A percentile compares a stretch with the other conserved stretches of the same genome.
phyloP scores from a whole-genome alignment of 2,797 vertebrate species.

The Hypotaenidia okinawae region DNA sequence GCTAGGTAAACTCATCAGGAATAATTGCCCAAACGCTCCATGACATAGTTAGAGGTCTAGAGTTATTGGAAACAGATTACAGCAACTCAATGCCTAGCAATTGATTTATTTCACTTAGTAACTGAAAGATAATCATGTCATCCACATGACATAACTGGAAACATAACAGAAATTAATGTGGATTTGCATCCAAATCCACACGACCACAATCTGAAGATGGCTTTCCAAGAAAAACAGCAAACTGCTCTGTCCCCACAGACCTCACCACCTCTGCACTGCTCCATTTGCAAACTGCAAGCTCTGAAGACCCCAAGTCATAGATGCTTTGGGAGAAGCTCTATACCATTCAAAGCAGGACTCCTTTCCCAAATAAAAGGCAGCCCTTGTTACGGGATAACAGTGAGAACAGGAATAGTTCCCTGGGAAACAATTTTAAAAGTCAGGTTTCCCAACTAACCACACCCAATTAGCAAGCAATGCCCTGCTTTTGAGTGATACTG shows the following conservation, averaged over 20 bases:
- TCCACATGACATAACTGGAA: constrained; percentile 26
- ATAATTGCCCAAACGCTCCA: background rate
- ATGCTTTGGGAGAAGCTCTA: background rate
- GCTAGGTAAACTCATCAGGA: background rate
- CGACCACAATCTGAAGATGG: background rate
- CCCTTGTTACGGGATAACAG: constrained; percentile 2
- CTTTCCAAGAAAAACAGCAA: constrained; percentile 40
- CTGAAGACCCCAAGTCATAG: background rate
- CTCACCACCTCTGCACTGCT: background rate
- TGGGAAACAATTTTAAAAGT: constrained; percentile 59
- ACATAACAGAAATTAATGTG: background rate
- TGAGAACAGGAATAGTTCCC: constrained; percentile 24
- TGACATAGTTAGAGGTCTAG: background rate
- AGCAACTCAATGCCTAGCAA: constrained; percentile 7
- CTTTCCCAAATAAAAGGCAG: constrained; percentile 22
- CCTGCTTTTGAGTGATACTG: constrained; percentile 5
- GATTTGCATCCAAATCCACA: constrained; percentile 22
- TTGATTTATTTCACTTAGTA: background rate
- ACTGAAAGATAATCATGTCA: background rate
- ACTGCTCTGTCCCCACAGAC: background rate
- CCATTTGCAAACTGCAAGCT: background rate
- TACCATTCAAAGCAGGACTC: background rate
- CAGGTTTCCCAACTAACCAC: constrained; percentile 67
- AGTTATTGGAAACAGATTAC: background rate
- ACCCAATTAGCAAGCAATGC: constrained; percentile 54